These are phyloP conservation scores for Melieria crassipennis DNA, from an alignment of 2,888 invertebrate genomes.

Conservation along the genomic window DNA sequence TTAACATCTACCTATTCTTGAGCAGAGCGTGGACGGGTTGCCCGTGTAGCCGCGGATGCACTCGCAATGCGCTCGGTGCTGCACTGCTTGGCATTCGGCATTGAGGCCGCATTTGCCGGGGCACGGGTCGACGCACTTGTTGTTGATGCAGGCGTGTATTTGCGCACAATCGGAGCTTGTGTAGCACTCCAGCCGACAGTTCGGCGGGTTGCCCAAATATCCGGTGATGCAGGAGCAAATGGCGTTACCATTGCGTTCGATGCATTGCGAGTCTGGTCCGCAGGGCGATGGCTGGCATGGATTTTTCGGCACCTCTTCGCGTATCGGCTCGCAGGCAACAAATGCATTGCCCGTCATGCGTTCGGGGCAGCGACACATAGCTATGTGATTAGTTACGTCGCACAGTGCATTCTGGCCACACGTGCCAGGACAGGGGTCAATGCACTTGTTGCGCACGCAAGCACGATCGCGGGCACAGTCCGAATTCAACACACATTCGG, in stretches of 20 bases:
- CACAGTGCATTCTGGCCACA: constrained; percentile 83
- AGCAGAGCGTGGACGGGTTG: constrained; percentile 76
- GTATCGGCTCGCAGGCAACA: constrained; percentile 69
- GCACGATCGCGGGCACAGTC: constrained; percentile 82
- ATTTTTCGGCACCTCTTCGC: constrained; percentile 66
- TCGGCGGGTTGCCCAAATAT: constrained; percentile 76
- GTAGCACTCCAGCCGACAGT: constrained; percentile 77
- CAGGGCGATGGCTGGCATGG: constrained; percentile 78
- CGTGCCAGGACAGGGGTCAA: constrained; percentile 85
- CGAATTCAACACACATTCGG: constrained; percentile 82
- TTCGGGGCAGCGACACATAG: constrained; percentile 73
- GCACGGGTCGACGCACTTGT: constrained; percentile 80
- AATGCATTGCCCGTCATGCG: constrained; percentile 79
- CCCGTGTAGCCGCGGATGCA: constrained; percentile 76
- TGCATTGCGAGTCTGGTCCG: constrained; percentile 76
- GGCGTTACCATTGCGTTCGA: constrained; percentile 72
- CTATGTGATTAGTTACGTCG: constrained; percentile 78
- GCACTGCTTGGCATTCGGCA: constrained; percentile 78
- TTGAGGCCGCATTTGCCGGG: constrained; percentile 77
- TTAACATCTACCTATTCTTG: constrained; percentile 60
- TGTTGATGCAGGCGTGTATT: constrained; percentile 75
- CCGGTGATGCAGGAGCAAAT: constrained; percentile 73
- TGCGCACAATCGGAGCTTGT: constrained; percentile 77
- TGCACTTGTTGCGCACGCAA: constrained; percentile 82
- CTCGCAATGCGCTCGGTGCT: constrained; percentile 81